Evolutionary conservation across 2,113 vertebrate species (phyloP), one percentile per base, ranked within the genome.

Genomic region (Cygnus atratus): DNA sequence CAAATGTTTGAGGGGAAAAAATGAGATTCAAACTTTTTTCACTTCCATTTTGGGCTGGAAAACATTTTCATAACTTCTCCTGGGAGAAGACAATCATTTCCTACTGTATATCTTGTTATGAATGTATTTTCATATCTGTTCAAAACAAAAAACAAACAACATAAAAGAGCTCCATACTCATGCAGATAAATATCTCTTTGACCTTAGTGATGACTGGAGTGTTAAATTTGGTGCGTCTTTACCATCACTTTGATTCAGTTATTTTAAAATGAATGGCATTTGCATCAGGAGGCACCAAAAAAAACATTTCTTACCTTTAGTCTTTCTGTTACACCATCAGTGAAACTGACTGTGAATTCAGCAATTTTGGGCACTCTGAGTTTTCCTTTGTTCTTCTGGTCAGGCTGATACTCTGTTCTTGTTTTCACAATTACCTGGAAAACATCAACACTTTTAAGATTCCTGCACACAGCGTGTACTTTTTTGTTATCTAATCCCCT

Each of bases 351-450:
- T 98, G 99, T 99, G 98, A 99, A 99, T 96, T 99, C 99, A 71
- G 99, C 99, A 91, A 99, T 99, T 98, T 99, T 99, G 46, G 99
- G 99, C 92, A 99, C 98, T 97, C 99, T 99, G 98, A 99, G 98
- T 98, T 99, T 99, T 87, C 98, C 98, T 97, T 99, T 99, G 98
- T 98, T 99, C 98, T 99, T 99, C 98, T 99, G 99, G 96, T 99
- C 99, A 37, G 99, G 99, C 95, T 99, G 99, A 95, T 99, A 99
- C 59, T 99, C 99, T 68, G 99, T 99, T 93, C 99, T 98, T 93
- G 99, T 99, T 97, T 99, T 99, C 98, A 99, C 99, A 95, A 99
- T 99, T 97, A 99, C 99, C 99, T 99, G 97, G 18, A 97, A 97
- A 91, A 95, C 4, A 85, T 58, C 50, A 94, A 87, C 17, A 88